Conservation (phyloP, 2,113 vertebrate species). For the Synchiropus splendidus region DNA sequence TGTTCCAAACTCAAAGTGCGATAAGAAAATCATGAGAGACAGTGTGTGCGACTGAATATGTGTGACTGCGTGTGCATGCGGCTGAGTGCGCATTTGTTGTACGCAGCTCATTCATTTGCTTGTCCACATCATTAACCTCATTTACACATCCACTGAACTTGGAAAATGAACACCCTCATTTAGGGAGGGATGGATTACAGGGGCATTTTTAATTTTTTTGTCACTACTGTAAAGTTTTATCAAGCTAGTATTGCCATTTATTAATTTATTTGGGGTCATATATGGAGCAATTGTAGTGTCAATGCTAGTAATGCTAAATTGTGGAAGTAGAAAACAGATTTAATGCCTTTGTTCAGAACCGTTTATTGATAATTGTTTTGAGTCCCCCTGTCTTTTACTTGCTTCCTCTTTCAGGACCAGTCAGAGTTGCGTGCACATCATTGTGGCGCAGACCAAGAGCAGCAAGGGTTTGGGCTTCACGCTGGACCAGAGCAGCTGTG, state of each 20-base stretch:
- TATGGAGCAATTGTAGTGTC: too few species aligned
- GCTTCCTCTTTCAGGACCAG: conserved; percentile 72
- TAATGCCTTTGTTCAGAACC: too few species aligned
- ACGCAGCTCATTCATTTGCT: conserved; percentile 35
- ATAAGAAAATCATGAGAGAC: conserved; percentile 11
- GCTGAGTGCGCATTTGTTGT: conserved; percentile 31
- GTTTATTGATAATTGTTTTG: not conserved
- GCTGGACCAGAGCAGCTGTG: conserved; percentile 81
- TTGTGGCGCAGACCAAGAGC: conserved; percentile 92
- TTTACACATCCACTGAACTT: conserved; percentile 35
- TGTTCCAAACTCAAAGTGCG: conserved; percentile 4
- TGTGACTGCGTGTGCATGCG: conserved; percentile 10
- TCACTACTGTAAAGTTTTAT: not conserved
- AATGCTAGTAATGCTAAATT: too few species aligned
- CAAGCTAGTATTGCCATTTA: too few species aligned
- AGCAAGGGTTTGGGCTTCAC: conserved; percentile 76
- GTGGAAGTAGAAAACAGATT: too few species aligned
- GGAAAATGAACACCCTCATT: conserved; percentile 18
- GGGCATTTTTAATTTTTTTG: not conserved
- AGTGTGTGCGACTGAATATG: conserved; percentile 10
- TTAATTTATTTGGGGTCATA: too few species aligned
- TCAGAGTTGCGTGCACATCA: conserved; percentile 94
- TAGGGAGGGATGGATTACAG: conserved; percentile 10
- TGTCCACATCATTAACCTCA: conserved; percentile 42
- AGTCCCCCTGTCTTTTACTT: not conserved